A percentile compares a stretch with the other conserved stretches of the same genome.
Evolutionary conservation across 2,113 vertebrate genomes (phyloP).

Genomic region (Rhea americana): DNA sequence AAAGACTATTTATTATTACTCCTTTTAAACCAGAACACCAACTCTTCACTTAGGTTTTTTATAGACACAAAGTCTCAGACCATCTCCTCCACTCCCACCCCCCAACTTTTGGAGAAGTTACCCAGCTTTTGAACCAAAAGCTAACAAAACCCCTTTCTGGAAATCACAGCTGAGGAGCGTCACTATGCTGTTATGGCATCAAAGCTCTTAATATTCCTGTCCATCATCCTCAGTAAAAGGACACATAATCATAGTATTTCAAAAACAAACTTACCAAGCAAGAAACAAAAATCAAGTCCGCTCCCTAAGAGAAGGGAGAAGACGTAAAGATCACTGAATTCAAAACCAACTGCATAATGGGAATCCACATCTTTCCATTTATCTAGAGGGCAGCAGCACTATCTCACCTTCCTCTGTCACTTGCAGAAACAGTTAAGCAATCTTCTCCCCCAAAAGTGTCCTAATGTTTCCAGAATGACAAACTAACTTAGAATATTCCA

Average conservation of each 20-base stretch:
- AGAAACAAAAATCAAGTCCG: not conserved
- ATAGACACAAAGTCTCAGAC: not conserved
- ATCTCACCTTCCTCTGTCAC: not conserved
- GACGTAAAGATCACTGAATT: not conserved
- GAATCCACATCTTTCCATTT: not conserved
- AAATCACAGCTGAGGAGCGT: not conserved
- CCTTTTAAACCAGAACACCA: not conserved
- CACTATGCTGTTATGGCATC: not conserved
- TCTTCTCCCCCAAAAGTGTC: not conserved
- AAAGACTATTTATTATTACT: not conserved
- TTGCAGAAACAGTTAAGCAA: not conserved
- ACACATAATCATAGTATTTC: not conserved
- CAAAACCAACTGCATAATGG: not conserved
- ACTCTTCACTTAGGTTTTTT: not conserved
- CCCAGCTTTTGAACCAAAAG: not conserved
- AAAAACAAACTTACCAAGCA: not conserved
- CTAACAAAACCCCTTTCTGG: not conserved
- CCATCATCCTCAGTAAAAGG: not conserved
- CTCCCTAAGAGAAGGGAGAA: not conserved
- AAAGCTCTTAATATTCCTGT: not conserved
- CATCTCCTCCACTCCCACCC: not conserved
- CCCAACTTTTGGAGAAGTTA: not conserved
- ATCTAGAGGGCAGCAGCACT: not conserved
- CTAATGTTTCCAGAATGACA: not conserved
- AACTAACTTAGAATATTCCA: not conserved